A percentile compares a stretch with the other conserved stretches of the same genome.
phyloP scores from a whole-genome alignment of 2,888 invertebrate genomes.

The Sphaeridia pumilis region DNA sequence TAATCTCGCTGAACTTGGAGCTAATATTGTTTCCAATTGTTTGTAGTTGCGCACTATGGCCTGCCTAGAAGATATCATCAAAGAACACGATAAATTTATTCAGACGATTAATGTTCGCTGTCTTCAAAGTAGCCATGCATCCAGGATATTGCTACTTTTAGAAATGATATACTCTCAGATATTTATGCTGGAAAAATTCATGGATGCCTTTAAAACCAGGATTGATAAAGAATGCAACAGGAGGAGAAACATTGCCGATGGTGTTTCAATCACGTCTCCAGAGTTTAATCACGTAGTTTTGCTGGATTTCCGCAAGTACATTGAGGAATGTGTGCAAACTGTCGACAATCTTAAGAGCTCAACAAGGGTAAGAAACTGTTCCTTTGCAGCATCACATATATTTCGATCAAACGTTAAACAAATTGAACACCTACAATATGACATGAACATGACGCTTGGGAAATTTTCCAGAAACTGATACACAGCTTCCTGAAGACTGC shows the following conservation, averaged over 20 bases:
- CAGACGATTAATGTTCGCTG: conserved; percentile 6
- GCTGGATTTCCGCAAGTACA: conserved; percentile 6
- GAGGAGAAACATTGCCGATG: neutral
- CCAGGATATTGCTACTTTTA: conserved; percentile 3
- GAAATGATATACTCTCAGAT: conserved; percentile 12
- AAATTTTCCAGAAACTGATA: conserved; percentile 6
- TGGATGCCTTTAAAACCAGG: conserved; percentile 2
- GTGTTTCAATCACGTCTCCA: neutral
- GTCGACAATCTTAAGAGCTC: conserved; percentile 4
- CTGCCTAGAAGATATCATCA: conserved; percentile 14
- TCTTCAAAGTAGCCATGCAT: conserved; percentile 9
- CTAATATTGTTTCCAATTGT: too few relatives aligned
- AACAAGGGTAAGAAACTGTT: conserved; percentile 4
- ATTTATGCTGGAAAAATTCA: conserved; percentile 8
- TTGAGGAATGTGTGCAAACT: neutral
- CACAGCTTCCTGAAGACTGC: conserved; percentile 9
- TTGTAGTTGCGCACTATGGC: conserved; percentile 4
- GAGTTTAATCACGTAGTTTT: neutral
- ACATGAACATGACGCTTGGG: too few relatives aligned
- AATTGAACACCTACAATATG: too few relatives aligned
- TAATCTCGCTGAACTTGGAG: too few relatives aligned
- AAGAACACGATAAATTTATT: conserved; percentile 10
- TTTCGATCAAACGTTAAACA: too few relatives aligned
- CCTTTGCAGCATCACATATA: neutral
- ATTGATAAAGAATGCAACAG: conserved; percentile 2